Percentiles rank a stretch among this genome's conserved stretches.
phyloP scores from a whole-genome alignment of 1,140 invertebrate genomes.

The Aporrectodea caliginosa region DNA sequence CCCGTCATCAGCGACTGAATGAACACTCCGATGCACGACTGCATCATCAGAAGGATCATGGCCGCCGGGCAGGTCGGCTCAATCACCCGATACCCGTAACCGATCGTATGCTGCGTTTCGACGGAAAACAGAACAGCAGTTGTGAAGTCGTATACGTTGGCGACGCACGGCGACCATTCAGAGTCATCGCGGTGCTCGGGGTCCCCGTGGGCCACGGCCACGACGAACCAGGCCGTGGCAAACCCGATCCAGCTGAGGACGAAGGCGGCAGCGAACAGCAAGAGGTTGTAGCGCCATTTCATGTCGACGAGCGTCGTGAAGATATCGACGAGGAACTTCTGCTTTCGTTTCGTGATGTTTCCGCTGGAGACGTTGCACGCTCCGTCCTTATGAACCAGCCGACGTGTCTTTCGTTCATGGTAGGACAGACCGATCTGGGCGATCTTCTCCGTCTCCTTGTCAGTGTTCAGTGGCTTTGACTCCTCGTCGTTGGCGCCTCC shows the following conservation, averaged over 20 bases:
- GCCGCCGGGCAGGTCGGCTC: slow-evolving; percentile 46
- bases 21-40: slow-evolving; percentile 34
- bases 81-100: slow-evolving; percentile 63
- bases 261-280: slow-evolving; percentile 50
- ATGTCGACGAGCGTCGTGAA: slow-evolving; percentile 67
- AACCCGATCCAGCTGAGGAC: slow-evolving; percentile 52
- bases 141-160: slow-evolving; percentile 39
- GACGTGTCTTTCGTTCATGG: neutral
- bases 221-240: slow-evolving; percentile 48
- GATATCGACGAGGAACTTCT: slow-evolving; percentile 64
- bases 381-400: slow-evolving; percentile 30
- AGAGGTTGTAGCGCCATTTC: slow-evolving; percentile 49
- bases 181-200: slow-evolving; percentile 56
- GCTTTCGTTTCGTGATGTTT: slow-evolving; percentile 47
- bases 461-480: neutral
- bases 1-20: slow-evolving; percentile 34
- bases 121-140: slow-evolving; percentile 49
- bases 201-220: slow-evolving; percentile 41
- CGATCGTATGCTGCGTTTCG: slow-evolving; percentile 54
- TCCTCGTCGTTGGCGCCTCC: neutral
- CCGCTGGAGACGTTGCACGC: slow-evolving; percentile 23
- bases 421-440: neutral
- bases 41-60: slow-evolving; percentile 30
- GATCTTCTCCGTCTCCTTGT: neutral
- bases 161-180: slow-evolving; percentile 35